Evolutionary conservation across 2,888 invertebrate species (phyloP), one percentile per base, ranked within the genome.

Genomic region (Caenorhabditis wallacei): DNA sequence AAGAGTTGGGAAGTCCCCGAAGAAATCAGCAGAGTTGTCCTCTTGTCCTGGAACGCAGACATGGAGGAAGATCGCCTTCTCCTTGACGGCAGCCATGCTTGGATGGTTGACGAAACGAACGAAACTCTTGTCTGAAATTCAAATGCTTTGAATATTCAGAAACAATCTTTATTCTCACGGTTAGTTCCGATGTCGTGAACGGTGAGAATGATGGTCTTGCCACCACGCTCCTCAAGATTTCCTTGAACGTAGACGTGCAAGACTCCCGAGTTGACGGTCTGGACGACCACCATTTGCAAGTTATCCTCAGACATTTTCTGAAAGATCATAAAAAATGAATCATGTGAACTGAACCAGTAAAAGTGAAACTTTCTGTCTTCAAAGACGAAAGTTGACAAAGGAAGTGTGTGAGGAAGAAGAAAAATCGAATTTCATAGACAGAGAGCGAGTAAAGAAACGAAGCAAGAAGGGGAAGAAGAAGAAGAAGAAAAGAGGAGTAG

Each of bases 1-100:
- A 90, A 96, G 94, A 7, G 95, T 94, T 5, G 96, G 96, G 93
- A 95, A 96, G 86, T 89, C 89, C 82, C 89, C 89, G 30, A 86
- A 84, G 66, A 83, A 90, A 76, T 91, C 91, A 16, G 90, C 88
- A 8, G 96, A 95, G 91, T 95, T 95, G 92, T 96, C 96, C 90
- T 95, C 95, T 92, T 96, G 96, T 0, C 96, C 96, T 0, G 95
- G 95, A 26, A 95, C 94, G 92, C 96, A 96, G 54, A 96, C 94
- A 92, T 96, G 96, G 88, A 96, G 95, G 93, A 96, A 96, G 90
- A 96, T 86, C 26, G 86, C 78, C 82, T 96, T 94, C 88, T 95
- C 95, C 92, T 95, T 95, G 89, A 96, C 95, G 93, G 95, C 95
- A 71, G 94, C 93, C 96, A 96, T 96, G 85, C 95, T 95, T 16